Evolutionary conservation across 2,113 vertebrate genomes (phyloP).

Genomic region (Heterochromis multidens): DNA sequence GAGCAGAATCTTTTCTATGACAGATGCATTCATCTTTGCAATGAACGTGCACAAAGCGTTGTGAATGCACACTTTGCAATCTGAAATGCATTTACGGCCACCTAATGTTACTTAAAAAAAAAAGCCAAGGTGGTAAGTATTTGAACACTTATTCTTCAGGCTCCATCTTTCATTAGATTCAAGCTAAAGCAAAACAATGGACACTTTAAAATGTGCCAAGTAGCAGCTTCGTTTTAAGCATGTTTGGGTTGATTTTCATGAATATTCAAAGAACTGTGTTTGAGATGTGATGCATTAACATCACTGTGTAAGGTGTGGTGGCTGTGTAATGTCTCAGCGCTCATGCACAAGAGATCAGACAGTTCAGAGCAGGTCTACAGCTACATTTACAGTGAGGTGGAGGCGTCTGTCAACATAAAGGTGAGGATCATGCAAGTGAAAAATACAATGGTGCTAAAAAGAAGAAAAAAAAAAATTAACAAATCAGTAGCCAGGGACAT

Average conservation of each 20-base stretch:
- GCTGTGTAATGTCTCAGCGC: neutral
- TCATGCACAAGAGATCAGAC: too few relatives aligned
- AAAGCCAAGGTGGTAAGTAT: neutral
- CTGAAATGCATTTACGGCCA: neutral
- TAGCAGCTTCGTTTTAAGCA: neutral
- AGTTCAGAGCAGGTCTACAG: neutral
- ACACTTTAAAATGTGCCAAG: neutral
- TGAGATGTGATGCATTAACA: neutral
- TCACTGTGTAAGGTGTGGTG: neutral
- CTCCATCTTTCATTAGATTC: neutral
- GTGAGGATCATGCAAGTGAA: neutral
- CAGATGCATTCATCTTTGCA: neutral
- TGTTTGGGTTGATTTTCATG: neutral
- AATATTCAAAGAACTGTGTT: neutral
- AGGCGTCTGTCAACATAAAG: neutral
- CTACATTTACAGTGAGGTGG: neutral
- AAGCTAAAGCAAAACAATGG: neutral
- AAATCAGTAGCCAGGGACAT: neutral
- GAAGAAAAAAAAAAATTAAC: neutral
- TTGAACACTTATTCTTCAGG: neutral
- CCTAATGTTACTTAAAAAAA: neutral
- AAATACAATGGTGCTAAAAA: too few relatives aligned
- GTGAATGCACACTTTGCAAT: neutral
- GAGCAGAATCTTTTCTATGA: neutral
- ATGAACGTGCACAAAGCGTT: neutral